Evolutionary conservation across 2,888 invertebrate species (phyloP).

Genomic region (Ecdyonurus torrentis): DNA sequence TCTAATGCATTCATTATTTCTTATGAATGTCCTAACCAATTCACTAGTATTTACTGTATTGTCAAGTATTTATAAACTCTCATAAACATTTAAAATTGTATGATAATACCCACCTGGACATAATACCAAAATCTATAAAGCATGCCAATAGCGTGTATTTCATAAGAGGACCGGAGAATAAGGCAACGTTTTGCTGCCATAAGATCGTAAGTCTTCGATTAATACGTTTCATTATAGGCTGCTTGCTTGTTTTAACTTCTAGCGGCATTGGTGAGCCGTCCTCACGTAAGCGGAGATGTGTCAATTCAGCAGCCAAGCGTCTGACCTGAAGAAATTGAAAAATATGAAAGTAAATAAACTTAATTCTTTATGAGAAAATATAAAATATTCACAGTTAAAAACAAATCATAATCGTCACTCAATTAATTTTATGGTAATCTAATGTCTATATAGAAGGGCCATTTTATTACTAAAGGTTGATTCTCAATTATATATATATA

Average conservation of each 20-base stretch:
- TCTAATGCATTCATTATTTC: too few species aligned
- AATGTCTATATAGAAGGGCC: too few species aligned
- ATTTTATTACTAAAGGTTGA: too few species aligned
- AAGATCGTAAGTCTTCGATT: slow-evolving; percentile 35
- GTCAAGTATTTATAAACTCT: background rate
- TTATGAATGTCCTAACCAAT: background rate
- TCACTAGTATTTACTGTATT: background rate
- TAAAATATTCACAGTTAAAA: too few species aligned
- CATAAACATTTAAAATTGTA: background rate
- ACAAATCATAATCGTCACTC: too few species aligned
- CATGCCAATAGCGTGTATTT: slow-evolving; percentile 60
- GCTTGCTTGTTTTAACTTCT: background rate
- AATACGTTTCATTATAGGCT: background rate
- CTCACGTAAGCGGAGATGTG: background rate
- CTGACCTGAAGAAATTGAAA: background rate
- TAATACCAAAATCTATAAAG: slow-evolving; percentile 66
- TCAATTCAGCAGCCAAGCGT: background rate
- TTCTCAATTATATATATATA: too few species aligned
- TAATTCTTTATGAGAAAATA: too few species aligned
- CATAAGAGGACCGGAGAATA: slow-evolving; percentile 56
- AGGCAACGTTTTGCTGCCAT: slow-evolving; percentile 54
- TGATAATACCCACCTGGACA: slow-evolving; percentile 39
- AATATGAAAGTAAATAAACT: background rate
- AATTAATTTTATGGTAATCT: too few species aligned
- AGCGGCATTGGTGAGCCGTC: background rate